Percentiles rank a stretch among this genome's conserved stretches.
Evolutionary conservation across 2,888 invertebrate species (phyloP).

Genomic region (Xestobium rufovillosum): DNA sequence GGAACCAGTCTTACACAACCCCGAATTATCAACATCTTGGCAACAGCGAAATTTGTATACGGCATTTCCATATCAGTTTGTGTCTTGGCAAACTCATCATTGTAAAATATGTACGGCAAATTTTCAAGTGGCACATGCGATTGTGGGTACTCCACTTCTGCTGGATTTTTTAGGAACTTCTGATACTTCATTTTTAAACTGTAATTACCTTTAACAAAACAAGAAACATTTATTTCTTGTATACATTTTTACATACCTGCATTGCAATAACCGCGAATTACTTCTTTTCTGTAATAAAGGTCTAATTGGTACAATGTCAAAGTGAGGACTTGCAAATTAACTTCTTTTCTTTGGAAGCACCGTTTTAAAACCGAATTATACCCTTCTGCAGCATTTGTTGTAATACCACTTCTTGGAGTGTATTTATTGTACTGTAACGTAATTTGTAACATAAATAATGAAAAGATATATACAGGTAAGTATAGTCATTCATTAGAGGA

Average conservation of each 20-base stretch:
- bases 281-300: constrained; percentile 10
- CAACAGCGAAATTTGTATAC: constrained; percentile 9
- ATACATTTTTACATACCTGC: not conserved
- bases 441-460: too few species aligned
- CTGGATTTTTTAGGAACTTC: constrained; percentile 1
- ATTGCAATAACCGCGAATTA: constrained; percentile 5
- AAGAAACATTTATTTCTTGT: too few species aligned
- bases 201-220: too few species aligned
- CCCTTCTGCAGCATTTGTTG: constrained; percentile 12
- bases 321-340: constrained; percentile 7
- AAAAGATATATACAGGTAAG: too few species aligned
- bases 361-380: constrained; percentile 8
- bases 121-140: constrained; percentile 5
- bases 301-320: constrained; percentile 9
- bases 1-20: constrained; percentile 7
- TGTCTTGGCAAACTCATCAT: constrained; percentile 9
- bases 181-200: constrained; percentile 7
- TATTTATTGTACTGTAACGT: constrained; percentile 4
- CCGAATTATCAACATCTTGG: constrained; percentile 7
- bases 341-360: constrained; percentile 8
- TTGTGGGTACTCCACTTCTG: constrained; percentile 4
- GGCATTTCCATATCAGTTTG: constrained; percentile 7
- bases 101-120: constrained; percentile 9
- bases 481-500: too few species aligned
- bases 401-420: constrained; percentile 12